Evolutionary conservation across 2,888 invertebrate species (phyloP).

Genomic region (Melieria crassipennis): DNA sequence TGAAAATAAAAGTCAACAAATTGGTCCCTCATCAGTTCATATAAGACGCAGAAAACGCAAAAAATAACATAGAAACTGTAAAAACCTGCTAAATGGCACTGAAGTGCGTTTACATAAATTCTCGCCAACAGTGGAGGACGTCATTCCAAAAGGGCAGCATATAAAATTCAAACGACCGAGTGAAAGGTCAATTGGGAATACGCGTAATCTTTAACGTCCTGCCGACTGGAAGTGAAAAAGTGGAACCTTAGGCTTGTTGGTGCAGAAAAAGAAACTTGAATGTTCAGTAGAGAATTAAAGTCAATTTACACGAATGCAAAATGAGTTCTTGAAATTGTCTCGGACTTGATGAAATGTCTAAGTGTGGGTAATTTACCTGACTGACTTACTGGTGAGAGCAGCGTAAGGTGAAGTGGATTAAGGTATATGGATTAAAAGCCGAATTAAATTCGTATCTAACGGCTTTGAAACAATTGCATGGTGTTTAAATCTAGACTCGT

Average conservation of each 20-base stretch:
- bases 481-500: too few relatives aligned
- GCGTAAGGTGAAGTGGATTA: too few relatives aligned
- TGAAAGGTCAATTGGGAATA: constrained; percentile 43
- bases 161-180: constrained; percentile 8
- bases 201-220: constrained; percentile 4
- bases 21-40: constrained; percentile 25
- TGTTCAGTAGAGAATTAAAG: constrained; percentile 13
- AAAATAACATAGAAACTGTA: constrained; percentile 1
- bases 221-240: constrained; percentile 8
- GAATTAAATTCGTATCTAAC: too few relatives aligned
- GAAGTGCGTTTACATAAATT: constrained; percentile 24
- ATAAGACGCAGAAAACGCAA: not conserved
- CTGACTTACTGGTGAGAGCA: too few relatives aligned
- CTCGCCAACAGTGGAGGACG: not conserved
- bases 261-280: constrained; percentile 7
- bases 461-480: too few relatives aligned
- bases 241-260: not conserved
- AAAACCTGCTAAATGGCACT: constrained; percentile 27
- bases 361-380: too few relatives aligned
- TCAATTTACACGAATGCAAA: constrained; percentile 5
- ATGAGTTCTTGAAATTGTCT: not conserved
- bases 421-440: too few relatives aligned
- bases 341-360: too few relatives aligned
- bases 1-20: constrained; percentile 3
- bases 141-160: not conserved